Base-by-base conservation (phyloP, 2,113 vertebrate species). In the Tretioscincus oriximinensis region DNA sequence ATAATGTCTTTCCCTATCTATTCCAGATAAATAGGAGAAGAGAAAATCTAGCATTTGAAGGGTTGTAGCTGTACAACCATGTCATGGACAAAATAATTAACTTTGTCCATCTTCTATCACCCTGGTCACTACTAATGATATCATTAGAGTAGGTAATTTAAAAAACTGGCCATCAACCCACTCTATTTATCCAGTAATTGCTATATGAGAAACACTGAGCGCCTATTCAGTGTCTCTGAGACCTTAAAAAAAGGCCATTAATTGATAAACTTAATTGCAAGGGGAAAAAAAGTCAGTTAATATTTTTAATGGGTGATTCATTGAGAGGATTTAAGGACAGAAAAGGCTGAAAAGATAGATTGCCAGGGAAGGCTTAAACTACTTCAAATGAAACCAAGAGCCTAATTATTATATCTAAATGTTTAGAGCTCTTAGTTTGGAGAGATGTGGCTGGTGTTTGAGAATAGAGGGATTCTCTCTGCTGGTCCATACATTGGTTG, bases 181-280 rank as follows among this genome's bases (percentile, higher is more conserved):
- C 8, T 68, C 22, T 69, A 76, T 88, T 84, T 81, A 51, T 64
- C 77, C 61, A 21, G 26, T 35, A 85, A 35, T 10, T 79, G 12
- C 45, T 81, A 41, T 79, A 51, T 68, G 82, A 78, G 68, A 80
- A 69, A 8, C 29, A 60, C 0, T 54, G 65, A 65, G 75, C 76
- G 9, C 16, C 74, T 9, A 76, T 51, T 35, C 14, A 66, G 12
- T 68, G 45, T 58, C n/a, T 4, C 72, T 0, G 1, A 8, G 24
- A 78, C 10, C 28, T 73, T 61, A 26, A 24, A 66, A 51, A 58
- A 85, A 60, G 80, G 0, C 60, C 81, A 75, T 70, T 90, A 10
- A 9, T 51, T 66, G 87, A 82, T 88, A 86, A 3, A 70, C 73
- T 1, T 77, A 84, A 83, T 80, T 63, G 31, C 0, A 16, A 41